phyloP scores from a whole-genome alignment of 2,113 vertebrate genomes.

The Vidua macroura region DNA sequence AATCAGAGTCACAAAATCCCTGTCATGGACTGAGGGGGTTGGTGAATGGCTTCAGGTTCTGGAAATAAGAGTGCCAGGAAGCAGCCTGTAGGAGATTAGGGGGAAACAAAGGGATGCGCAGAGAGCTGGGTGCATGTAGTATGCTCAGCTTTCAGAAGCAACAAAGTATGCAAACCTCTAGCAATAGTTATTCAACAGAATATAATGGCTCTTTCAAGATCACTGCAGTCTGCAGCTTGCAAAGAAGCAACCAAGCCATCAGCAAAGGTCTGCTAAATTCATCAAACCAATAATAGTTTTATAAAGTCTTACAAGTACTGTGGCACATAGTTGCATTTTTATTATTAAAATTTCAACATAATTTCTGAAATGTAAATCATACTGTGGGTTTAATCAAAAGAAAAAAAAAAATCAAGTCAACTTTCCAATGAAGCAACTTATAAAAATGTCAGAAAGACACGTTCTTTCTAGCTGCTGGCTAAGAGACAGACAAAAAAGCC shows the following conservation, averaged over 20 bases:
- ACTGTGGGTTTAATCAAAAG: background rate
- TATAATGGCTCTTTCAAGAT: conserved; percentile 38
- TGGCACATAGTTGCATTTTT: background rate
- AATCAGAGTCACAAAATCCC: background rate
- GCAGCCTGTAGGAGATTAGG: background rate
- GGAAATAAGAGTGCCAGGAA: background rate
- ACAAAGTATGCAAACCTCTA: conserved; percentile 26
- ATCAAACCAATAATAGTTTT: background rate
- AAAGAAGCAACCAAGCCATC: background rate
- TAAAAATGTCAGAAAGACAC: background rate
- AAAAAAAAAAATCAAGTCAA: background rate
- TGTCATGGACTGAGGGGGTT: background rate
- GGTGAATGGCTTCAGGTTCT: conserved; percentile 8
- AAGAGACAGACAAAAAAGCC: background rate
- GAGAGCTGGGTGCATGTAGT: background rate
- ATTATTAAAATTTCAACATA: background rate
- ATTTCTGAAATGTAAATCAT: background rate
- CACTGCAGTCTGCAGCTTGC: background rate
- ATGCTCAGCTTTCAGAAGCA: background rate
- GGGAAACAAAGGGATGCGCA: conserved; percentile 1
- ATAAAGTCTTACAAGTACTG: background rate
- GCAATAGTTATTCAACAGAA: background rate
- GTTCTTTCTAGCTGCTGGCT: background rate
- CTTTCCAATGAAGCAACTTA: background rate
- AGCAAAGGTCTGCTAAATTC: background rate